Base-by-base conservation (phyloP, 2,113 vertebrate species). In the Camelus dromedarius region DNA sequence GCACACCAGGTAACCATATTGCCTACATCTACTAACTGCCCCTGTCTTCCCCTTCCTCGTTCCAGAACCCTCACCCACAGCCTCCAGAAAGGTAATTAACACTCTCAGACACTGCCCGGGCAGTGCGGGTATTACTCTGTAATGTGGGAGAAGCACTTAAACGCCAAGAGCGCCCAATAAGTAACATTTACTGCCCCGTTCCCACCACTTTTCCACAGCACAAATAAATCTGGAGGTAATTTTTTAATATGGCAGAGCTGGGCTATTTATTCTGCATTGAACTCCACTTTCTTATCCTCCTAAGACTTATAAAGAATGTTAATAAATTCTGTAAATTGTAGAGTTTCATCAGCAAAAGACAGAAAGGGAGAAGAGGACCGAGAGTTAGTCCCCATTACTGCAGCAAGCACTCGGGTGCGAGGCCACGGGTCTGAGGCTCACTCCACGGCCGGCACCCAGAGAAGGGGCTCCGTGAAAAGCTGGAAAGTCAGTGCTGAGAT, bases 271-370 rank as follows among this genome's bases (percentile, higher is more conserved):
- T 95, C 69, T 89, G 38, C 88, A 94, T 22, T 50, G 60, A 96
- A 91, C 35, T 91, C 70, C 15, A 76, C 50, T 91, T 93, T 89
- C 89, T 69, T 85, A 48, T 82, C 48, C 93, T 95, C 85, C 67
- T 79, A 58, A 94, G 89, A 93, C 85, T 94, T 91, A 79, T 79
- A 96, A 96, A 91, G 84, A 94, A 82, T 83, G 67, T 20, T 96
- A 94, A 95, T 89, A 91, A 64, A 94, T 95, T 96, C 81, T 70
- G 73, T 79, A 77, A 95, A 94, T 79, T 89, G 16, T 42, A 88
- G 58, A 50, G 24, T 69, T 92, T 96, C 77, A 93, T 95, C 60
- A 91, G 64, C 24, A 64, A 95, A 50, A 92, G 24, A 87, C n/a
- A 83, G 46, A 95, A 50, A 92, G 24, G 84, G 38, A 83, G 46